These are phyloP conservation scores for Bufo gargarizans DNA, from an alignment of 2,113 vertebrate species.

Conservation along the genomic window DNA sequence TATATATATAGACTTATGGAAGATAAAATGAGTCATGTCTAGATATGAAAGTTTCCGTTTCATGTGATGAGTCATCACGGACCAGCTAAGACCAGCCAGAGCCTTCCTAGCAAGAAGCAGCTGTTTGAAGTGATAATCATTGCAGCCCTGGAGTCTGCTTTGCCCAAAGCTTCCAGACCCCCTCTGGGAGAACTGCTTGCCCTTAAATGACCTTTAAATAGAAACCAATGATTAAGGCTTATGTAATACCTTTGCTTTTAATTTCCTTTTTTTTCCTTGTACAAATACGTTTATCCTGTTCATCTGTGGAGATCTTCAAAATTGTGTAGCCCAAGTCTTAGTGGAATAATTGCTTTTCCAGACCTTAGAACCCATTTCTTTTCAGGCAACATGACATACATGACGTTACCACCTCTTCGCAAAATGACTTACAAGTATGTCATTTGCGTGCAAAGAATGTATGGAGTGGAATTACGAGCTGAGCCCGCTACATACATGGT, in stretches of 20 bases:
- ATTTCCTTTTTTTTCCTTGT: slow-evolving; percentile 27
- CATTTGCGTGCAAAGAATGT: too few relatives aligned
- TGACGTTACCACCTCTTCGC: too few relatives aligned
- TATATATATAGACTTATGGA: slow-evolving; percentile 4
- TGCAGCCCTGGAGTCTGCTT: neutral
- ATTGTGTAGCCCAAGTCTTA: neutral
- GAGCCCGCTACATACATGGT: too few relatives aligned
- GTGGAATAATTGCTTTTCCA: slow-evolving; percentile 11
- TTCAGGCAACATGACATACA: neutral
- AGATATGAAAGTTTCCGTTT: slow-evolving; percentile 58
- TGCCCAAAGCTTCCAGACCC: slow-evolving; percentile 49
- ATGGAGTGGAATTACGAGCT: too few relatives aligned
- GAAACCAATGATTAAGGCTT: slow-evolving; percentile 43
- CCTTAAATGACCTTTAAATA: slow-evolving; percentile 52
- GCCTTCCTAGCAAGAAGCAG: slow-evolving; percentile 51
- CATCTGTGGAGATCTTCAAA: slow-evolving; percentile 3
- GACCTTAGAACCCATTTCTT: neutral
- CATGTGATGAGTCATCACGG: slow-evolving; percentile 70
- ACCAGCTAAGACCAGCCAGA: slow-evolving; percentile 44
- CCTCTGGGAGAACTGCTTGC: neutral
- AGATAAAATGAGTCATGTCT: slow-evolving; percentile 54
- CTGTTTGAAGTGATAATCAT: slow-evolving; percentile 44
- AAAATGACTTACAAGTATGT: too few relatives aligned
- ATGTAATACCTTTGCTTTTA: slow-evolving; percentile 31
- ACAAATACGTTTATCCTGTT: slow-evolving; percentile 15